Evolutionary conservation across 2,113 vertebrate species (phyloP), one percentile per base, ranked within the genome.

Genomic region (Catharus minimus): DNA sequence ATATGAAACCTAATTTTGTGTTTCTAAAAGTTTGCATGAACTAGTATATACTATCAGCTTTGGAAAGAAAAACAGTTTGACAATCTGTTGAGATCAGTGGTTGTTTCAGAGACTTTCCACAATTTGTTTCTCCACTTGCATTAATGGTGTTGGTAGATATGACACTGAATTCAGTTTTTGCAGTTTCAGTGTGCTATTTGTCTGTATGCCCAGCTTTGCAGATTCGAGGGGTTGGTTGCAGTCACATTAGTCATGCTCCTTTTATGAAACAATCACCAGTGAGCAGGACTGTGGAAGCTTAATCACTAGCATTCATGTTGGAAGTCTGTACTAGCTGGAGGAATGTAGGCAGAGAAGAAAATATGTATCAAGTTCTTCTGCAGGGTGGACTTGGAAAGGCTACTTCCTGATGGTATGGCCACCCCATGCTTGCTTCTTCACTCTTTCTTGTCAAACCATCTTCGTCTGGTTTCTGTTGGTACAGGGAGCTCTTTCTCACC

Each of bases 1-100:
- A 4, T 94, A 71, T 33, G 88, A 94, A 94, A 90, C 47, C 66
- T 92, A 83, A 94, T 92, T 87, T 65, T 43, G 73, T 83, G 55
- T 91, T 96, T 84, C 85, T 91, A 69, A 83, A 93, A 95, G 66
- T 84, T 81, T 93, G 28, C 3, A 1, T 92, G 52, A 82, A 36
- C 64, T 91, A 46, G 38, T 11, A 5, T 83, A 56, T 80, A 39
- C 43, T 71, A 4, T 71, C 62, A 74, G 43, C 11, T 93, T 36
- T 27, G 12, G 24, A 91, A 88, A 82, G 86, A 85, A 90, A 94
- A 95, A 65, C 84, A 19, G 23, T 92, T 90, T 78, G 74, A 78
- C 62, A 90, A 44, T 38, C 77, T 88, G 36, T 91, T 94, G 84
- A 96, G 82, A 93, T 94, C 66, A 80, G 14, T 39, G 36, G 57